These are phyloP conservation scores for Lethrus apterus DNA, from an alignment of 1,140 invertebrate genomes.

Conservation along the genomic window DNA sequence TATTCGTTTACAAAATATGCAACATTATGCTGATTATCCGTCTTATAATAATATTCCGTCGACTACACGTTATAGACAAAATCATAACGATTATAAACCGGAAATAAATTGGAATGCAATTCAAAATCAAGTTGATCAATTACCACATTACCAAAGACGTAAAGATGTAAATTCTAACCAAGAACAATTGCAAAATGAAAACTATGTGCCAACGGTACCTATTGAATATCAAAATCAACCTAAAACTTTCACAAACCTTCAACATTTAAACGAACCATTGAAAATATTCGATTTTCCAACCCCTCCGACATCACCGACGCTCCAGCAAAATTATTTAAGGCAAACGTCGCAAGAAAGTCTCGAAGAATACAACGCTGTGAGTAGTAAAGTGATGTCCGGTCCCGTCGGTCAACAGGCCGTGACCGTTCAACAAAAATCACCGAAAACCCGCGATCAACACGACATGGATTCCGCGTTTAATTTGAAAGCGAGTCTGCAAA, in stretches of 20 bases:
- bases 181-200: too few relatives aligned
- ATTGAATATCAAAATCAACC: not conserved
- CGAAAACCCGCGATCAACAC: constrained; percentile 40
- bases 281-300: too few relatives aligned
- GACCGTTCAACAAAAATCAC: constrained; percentile 46
- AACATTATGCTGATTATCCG: too few relatives aligned
- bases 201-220: too few relatives aligned
- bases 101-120: too few relatives aligned
- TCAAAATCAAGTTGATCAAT: too few relatives aligned
- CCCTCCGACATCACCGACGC: not conserved
- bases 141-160: too few relatives aligned
- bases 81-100: too few relatives aligned
- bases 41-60: too few relatives aligned
- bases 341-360: constrained; percentile 31
- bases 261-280: not conserved
- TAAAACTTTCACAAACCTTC: not conserved
- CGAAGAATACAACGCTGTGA: constrained; percentile 51
- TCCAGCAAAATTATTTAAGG: constrained; percentile 18
- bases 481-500: constrained; percentile 45
- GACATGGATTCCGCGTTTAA: constrained; percentile 44
- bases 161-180: too few relatives aligned
- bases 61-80: too few relatives aligned
- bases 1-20: too few relatives aligned
- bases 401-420: constrained; percentile 55
- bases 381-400: constrained; percentile 56